Conservation (phyloP, 2,113 vertebrate genomes). For the Prochilodus magdalenae region DNA sequence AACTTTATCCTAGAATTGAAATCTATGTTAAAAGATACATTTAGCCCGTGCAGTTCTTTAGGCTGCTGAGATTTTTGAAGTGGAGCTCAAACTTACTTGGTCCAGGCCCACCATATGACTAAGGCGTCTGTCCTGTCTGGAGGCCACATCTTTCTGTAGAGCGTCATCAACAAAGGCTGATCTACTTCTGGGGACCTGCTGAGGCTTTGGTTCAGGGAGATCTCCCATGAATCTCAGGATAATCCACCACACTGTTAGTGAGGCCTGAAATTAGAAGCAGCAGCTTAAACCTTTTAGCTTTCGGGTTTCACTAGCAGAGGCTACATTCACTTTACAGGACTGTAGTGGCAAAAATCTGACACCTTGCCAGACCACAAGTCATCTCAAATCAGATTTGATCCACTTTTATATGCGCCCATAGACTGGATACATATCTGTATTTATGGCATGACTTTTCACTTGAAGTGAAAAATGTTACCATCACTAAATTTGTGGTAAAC, state of each 20-base stretch:
- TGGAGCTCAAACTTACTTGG: conserved; percentile 66
- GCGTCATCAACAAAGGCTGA: conserved; percentile 43
- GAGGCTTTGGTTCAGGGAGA: conserved; percentile 84
- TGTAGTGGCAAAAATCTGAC: neutral
- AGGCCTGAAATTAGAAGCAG: conserved; percentile 75
- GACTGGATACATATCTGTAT: too few species aligned
- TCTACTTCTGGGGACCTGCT: conserved; percentile 63
- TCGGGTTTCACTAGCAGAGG: neutral
- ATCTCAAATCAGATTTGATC: too few species aligned
- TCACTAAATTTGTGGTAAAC: too few species aligned
- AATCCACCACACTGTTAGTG: conserved; percentile 87
- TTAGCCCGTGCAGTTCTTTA: neutral
- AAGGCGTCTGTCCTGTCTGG: conserved; percentile 70
- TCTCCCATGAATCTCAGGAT: conserved; percentile 98
- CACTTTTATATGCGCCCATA: too few species aligned
- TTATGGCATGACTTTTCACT: too few species aligned
- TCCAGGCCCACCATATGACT: conserved; percentile 77
- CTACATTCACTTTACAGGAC: neutral
- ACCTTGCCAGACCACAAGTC: neutral
- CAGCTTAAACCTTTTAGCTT: neutral
- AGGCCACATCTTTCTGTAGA: conserved; percentile 65
- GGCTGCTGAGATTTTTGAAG: neutral
- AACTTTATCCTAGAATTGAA: too few species aligned
- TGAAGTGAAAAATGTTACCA: too few species aligned
- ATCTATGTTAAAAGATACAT: neutral